phyloP scores from a whole-genome alignment of 2,888 invertebrate genomes.

The Hyposoter didymator region DNA sequence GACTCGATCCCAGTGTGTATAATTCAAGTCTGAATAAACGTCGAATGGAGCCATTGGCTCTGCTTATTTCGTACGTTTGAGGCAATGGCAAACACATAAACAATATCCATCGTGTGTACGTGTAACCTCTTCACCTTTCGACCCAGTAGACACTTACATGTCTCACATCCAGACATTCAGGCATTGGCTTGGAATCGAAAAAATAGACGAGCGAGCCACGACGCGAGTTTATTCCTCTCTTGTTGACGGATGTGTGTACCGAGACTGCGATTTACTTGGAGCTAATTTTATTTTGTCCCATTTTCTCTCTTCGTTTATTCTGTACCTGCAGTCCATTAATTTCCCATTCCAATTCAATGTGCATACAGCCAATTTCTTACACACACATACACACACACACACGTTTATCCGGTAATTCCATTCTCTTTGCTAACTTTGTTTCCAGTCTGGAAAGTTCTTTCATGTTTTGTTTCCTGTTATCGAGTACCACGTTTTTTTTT shows the following conservation, averaged over 20 bases:
- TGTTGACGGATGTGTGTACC: slow-evolving; percentile 40
- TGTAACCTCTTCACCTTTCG: slow-evolving; percentile 71
- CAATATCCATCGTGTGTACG: slow-evolving; percentile 28
- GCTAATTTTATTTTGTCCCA: slow-evolving; percentile 62
- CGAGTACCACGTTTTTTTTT: neutral
- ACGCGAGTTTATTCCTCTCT: slow-evolving; percentile 61
- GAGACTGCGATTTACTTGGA: slow-evolving; percentile 42
- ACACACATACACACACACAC: neutral
- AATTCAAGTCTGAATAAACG: slow-evolving; percentile 28
- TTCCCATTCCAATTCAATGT: slow-evolving; percentile 6
- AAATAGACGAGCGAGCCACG: slow-evolving; percentile 24
- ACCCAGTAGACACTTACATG: slow-evolving; percentile 51
- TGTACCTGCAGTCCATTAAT: slow-evolving; percentile 3
- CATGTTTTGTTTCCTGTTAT: neutral
- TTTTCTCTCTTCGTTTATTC: slow-evolving; percentile 35
- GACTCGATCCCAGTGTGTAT: slow-evolving; percentile 3
- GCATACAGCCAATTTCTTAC: neutral
- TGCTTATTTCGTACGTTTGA: neutral
- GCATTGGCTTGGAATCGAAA: slow-evolving; percentile 22
- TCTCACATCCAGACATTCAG: slow-evolving; percentile 10
- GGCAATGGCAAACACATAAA: slow-evolving; percentile 10
- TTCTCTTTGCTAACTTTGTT: neutral
- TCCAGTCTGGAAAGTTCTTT: neutral
- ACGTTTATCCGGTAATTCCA: neutral
- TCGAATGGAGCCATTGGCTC: slow-evolving; percentile 13